Base-by-base conservation (phyloP, 2,888 invertebrate genomes). In the Eupsilia transversa region DNA sequence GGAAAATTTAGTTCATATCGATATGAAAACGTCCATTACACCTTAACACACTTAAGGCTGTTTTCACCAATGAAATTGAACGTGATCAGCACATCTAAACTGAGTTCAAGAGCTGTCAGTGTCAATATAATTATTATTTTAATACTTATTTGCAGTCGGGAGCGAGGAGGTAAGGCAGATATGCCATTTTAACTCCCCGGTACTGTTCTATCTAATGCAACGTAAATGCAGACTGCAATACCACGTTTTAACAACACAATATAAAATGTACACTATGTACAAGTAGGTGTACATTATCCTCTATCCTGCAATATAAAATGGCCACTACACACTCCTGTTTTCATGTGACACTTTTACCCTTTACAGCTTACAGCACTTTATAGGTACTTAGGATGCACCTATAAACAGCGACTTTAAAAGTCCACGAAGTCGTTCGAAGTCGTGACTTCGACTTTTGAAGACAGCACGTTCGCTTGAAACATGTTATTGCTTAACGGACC, bases 401-500 rank as follows among this genome's bases (percentile, higher is more conserved):
- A 57, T 80, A 66, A 69, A 83, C 17, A 57, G 30, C 12, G 49
- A 59, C 68, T 76, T 83, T 69, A 27, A 63, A 80, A 72, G 71
- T 71, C 23, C 30, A 33, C 30, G 64, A 38, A 54, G 68, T 49
- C 54, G 57, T 74, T 20, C 72, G n/a, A 59, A 77, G 66, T 54
- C n/a, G 27, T 9, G 46, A 43, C 75, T 59, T 84, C 30, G 41
- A 80, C 67, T 72, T 83, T 71, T 46, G 20, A 80, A 69, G 71
- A 12, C 65, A 41, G 20, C 41, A 56, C 64, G 60, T 64, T 30
- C 20, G 49, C 9, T 43, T 41, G 10, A 9, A 49, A 66, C 41
- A 69, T 59, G 63, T 70, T 63, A 65, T 59, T 60, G 64, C 52
- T 49, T 63, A 64, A 59, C 49, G 46, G 46, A 63, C 46, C 43